Percentiles rank a stretch among this genome's conserved stretches.
phyloP scores from a whole-genome alignment of 2,113 vertebrate species.

The Burhinus bistriatus region DNA sequence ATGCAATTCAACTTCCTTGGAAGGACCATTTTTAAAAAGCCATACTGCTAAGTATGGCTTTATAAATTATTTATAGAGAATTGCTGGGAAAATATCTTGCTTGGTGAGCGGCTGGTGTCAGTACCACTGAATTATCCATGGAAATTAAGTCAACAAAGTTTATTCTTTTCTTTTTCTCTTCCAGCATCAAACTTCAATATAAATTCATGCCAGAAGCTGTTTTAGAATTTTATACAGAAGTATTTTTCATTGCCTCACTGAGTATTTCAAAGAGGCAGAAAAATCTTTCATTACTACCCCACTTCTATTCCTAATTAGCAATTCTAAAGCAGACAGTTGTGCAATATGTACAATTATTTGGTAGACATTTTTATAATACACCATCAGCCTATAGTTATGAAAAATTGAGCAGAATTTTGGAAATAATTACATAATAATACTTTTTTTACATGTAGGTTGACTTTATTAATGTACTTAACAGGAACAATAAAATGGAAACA shows the following conservation, averaged over 20 bases:
- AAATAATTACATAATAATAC: background rate
- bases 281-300: background rate
- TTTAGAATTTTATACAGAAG: constrained; percentile 1
- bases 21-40: constrained; percentile 26
- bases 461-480: no score
- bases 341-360: background rate
- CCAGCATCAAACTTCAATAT: background rate
- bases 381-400: background rate
- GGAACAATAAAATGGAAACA: background rate
- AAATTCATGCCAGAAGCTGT: background rate
- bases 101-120: background rate
- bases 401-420: background rate
- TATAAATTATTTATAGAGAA: constrained; percentile 47
- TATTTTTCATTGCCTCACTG: background rate
- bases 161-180: background rate
- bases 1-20: constrained; percentile 21
- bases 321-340: background rate
- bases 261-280: background rate
- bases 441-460: no score
- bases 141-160: constrained; percentile 2
- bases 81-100: background rate
- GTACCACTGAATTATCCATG: background rate
- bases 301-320: background rate
- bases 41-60: background rate
- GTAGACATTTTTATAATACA: background rate